phyloP scores from a whole-genome alignment of 2,797 vertebrate species.

The Trachurus trachurus region DNA sequence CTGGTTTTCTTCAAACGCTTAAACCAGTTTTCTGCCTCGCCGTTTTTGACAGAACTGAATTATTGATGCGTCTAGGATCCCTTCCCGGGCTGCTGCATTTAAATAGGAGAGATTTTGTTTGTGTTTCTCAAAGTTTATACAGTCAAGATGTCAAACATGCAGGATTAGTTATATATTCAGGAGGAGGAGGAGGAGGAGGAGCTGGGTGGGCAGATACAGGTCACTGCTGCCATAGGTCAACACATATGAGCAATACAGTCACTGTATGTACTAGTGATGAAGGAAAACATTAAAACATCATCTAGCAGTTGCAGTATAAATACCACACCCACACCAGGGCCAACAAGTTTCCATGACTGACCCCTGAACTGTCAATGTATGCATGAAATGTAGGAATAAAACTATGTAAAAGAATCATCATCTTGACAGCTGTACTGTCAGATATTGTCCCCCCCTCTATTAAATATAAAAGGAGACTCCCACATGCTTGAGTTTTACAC shows the following conservation, averaged over 20 bases:
- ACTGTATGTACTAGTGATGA: not conserved
- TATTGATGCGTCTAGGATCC: conserved; percentile 31
- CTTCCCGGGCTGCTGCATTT: not conserved
- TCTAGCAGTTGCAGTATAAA: too few species aligned
- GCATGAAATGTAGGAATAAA: too few species aligned
- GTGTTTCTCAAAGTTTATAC: conserved; percentile 13
- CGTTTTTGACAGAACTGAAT: conserved; percentile 37
- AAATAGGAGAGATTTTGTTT: conserved; percentile 26
- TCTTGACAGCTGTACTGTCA: too few species aligned
- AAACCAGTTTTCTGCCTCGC: conserved; percentile 7
- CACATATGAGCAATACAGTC: not conserved
- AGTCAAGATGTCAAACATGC: conserved; percentile 6
- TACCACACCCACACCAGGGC: too few species aligned
- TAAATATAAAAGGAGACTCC: too few species aligned
- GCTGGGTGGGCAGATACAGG: conserved; percentile 9
- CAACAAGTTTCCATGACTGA: too few species aligned
- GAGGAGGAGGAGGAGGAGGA: not conserved
- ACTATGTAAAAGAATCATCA: too few species aligned
- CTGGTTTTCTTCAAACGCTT: conserved; percentile 35
- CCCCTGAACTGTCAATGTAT: too few species aligned
- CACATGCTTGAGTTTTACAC: too few species aligned
- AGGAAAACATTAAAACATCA: too few species aligned
- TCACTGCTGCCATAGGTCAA: conserved; percentile 2
- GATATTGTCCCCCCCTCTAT: too few species aligned
- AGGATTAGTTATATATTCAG: conserved; percentile 16